Evolutionary conservation across 1,140 invertebrate genomes (phyloP).

Genomic region (Cardiocondyla obscurior): DNA sequence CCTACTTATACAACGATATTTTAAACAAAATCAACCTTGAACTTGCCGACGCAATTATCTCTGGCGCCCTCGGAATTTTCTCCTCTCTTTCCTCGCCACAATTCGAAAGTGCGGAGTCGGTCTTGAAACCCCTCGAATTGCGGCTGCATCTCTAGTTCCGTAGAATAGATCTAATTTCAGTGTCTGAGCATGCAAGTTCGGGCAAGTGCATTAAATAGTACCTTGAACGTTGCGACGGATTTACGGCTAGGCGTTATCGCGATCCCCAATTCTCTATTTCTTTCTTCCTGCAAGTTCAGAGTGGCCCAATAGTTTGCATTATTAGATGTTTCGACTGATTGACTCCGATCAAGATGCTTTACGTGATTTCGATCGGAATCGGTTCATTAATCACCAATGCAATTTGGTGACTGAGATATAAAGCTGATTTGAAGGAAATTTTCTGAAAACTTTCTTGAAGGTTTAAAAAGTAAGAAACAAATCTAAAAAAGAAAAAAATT

Average conservation of each 20-base stretch:
- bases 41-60: slow-evolving; percentile 87
- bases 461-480: not conserved
- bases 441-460: not conserved
- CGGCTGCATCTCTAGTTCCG: slow-evolving; percentile 90
- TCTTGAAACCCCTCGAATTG: slow-evolving; percentile 92
- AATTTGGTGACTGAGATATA: not conserved
- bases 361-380: not conserved
- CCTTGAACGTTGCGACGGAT: slow-evolving; percentile 77
- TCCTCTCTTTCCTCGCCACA: slow-evolving; percentile 90
- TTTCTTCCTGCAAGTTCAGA: slow-evolving; percentile 73
- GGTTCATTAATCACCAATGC: not conserved
- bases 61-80: slow-evolving; percentile 87
- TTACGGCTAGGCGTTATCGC: slow-evolving; percentile 46
- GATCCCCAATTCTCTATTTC: slow-evolving; percentile 65
- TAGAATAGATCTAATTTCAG: slow-evolving; percentile 87
- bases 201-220: slow-evolving; percentile 65
- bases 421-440: not conserved
- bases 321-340: not conserved
- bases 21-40: slow-evolving; percentile 84
- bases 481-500: no score
- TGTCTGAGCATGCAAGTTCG: slow-evolving; percentile 53
- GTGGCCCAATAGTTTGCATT: slow-evolving; percentile 21
- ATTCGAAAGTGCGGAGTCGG: slow-evolving; percentile 89
- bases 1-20: not conserved
- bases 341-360: not conserved